Evolutionary conservation across 2,797 vertebrate species (phyloP).

Genomic region (Natrix natrix): DNA sequence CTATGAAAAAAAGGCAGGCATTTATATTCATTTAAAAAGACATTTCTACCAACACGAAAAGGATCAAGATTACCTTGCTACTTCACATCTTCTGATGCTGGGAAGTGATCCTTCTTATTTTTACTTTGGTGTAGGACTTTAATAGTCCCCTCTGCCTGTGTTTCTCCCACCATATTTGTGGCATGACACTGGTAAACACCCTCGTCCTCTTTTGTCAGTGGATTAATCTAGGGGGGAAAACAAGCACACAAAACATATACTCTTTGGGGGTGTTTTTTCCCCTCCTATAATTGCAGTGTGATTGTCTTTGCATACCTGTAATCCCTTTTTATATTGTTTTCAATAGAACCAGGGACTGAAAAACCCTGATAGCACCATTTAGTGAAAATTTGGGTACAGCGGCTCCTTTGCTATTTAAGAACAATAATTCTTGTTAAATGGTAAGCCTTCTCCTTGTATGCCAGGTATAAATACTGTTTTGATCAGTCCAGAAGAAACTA

Average conservation of each 20-base stretch:
- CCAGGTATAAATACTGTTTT: neutral
- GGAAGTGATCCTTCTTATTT: slow-evolving; percentile 19
- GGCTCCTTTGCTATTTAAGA: neutral
- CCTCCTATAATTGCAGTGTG: neutral
- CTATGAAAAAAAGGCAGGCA: neutral
- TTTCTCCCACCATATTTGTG: slow-evolving; percentile 64
- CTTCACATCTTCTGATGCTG: slow-evolving; percentile 29
- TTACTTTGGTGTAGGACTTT: slow-evolving; percentile 51
- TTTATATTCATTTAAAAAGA: neutral
- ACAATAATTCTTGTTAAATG: neutral
- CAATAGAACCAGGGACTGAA: neutral
- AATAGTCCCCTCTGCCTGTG: slow-evolving; percentile 57
- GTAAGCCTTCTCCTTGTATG: neutral
- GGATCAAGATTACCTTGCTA: slow-evolving; percentile 34
- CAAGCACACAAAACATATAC: neutral
- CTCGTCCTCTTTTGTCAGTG: slow-evolving; percentile 69
- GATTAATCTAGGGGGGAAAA: slow-evolving; percentile 59
- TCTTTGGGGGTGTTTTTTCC: neutral
- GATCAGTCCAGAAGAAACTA: neutral
- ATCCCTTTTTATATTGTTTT: neutral
- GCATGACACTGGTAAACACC: slow-evolving; percentile 71
- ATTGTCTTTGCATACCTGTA: neutral
- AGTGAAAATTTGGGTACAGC: neutral
- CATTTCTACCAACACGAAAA: neutral
- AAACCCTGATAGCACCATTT: neutral